Conservation (phyloP, 30 jellyfish, hydroid and myxozoan species). For the Turritopsis rubra region DNA sequence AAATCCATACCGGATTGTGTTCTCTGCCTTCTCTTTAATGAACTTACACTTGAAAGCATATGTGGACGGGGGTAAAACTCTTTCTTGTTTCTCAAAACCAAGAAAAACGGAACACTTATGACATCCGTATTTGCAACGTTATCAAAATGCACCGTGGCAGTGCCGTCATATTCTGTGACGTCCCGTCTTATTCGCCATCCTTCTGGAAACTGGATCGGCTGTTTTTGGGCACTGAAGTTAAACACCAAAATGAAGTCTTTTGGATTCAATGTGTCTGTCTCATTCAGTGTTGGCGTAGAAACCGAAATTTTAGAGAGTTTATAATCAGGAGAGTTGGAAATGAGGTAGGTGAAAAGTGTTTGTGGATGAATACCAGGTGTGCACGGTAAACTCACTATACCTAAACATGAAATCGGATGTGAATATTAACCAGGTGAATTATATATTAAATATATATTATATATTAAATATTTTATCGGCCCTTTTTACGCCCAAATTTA, state of each 20-base stretch:
- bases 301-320: conserved; percentile 42
- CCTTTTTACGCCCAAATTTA: no score
- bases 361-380: conserved; percentile 50
- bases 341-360: conserved; percentile 56
- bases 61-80: conserved; percentile 74
- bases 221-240: conserved; percentile 59
- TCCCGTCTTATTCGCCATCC: conserved; percentile 67
- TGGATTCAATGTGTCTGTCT: conserved; percentile 8
- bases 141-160: conserved; percentile 57
- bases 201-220: conserved; percentile 53
- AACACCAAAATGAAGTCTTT: conserved; percentile 49
- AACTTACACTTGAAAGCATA: conserved; percentile 43
- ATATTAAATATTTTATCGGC: no score
- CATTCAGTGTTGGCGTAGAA: conserved; percentile 9
- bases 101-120: conserved; percentile 58
- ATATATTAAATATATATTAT: no score
- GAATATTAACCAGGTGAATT: no score
- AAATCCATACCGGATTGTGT: conserved; percentile 57
- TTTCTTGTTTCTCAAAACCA: conserved; percentile 64
- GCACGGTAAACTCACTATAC: conserved; percentile 83
- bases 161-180: conserved; percentile 83
- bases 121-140: conserved; percentile 55
- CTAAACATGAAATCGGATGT: conserved; percentile 26
- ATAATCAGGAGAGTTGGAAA: conserved; percentile 64
- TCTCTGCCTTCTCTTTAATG: conserved; percentile 60